phyloP scores from a whole-genome alignment of 1,140 invertebrate genomes.

The Cyclina sinensis region DNA sequence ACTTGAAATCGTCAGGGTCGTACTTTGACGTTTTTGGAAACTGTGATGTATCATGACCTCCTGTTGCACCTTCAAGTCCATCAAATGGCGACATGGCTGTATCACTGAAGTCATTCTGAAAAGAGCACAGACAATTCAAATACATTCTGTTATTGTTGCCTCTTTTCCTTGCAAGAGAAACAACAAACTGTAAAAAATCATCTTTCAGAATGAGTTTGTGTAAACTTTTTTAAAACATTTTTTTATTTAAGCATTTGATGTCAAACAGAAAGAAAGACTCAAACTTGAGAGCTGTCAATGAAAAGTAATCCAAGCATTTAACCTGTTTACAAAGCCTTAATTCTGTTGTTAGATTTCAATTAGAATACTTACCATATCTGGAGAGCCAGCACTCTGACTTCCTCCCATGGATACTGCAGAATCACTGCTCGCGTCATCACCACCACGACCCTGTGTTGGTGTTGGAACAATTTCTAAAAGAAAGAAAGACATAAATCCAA shows the following conservation, averaged over 20 bases:
- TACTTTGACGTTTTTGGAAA: constrained; percentile 72
- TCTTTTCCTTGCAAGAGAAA: no score
- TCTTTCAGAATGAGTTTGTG: no score
- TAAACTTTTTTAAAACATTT: no score
- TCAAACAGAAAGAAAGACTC: no score
- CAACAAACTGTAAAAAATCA: no score
- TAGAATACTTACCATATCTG: constrained; percentile 72
- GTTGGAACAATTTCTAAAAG: constrained; percentile 63
- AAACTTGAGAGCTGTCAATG: no score
- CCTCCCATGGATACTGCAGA: constrained; percentile 80
- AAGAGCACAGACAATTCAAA: not conserved
- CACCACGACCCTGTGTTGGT: constrained; percentile 2
- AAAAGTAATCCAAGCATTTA: not conserved
- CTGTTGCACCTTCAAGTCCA: constrained; percentile 84
- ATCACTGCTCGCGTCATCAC: constrained; percentile 74
- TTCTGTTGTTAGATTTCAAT: no score
- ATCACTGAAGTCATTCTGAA: constrained; percentile 80
- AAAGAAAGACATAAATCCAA: no score
- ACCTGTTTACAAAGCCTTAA: no score
- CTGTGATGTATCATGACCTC: constrained; percentile 78
- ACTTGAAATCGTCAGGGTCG: constrained; percentile 72
- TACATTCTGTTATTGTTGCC: no score
- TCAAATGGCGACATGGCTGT: constrained; percentile 80
- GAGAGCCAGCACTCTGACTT: constrained; percentile 71
- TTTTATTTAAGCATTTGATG: no score